Base-by-base conservation (phyloP, 2,888 invertebrate genomes). In the Eudasyphora cyanicolor region DNA sequence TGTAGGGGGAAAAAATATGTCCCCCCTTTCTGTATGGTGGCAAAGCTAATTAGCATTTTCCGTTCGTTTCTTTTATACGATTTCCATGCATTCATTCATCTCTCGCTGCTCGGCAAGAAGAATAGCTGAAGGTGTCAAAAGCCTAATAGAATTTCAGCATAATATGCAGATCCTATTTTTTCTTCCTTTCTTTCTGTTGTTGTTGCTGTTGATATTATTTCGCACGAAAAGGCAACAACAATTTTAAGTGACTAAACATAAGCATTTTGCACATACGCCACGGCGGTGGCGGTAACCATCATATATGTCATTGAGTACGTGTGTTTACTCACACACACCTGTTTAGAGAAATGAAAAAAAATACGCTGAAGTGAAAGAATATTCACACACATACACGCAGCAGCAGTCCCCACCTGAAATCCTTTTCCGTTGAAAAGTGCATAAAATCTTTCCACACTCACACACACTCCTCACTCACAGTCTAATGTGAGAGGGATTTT, bases 91-190 rank as follows among this genome's bases (percentile, higher is more conserved):
- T 27, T 60, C 71, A 49, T 49, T 49, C 71, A 79, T 62, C 60
- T 42, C n/a, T 42, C 21, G 4, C 6, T 60, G 10, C n/a, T 19
- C 29, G 51, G 42, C 8, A 77, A 60, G 24, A 83, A 84, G 78
- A 84, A 84, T 76, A 79, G 78, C 78, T 81, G 78, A 84, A 84
- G 81, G 84, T 84, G 84, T 84, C 78, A 84, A 84, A 84, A 81
- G 84, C 84, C 76, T 84, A 81, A 79, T 81, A 81, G 35, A 80
- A 80, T 80, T 83, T n/a, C 70, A 70, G 77, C 70, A 77, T 64
- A 38, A 64, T 64, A 64, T 67, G 24, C 74, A 80, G 45, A 71
- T 77, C 70, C n/a, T n/a, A n/a, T 54, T 24, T 80, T 74, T 83
- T 83, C 60, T 70, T 17, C 35, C 64, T 79, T 74, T n/a, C n/a